Conservation (phyloP, 2,888 invertebrate genomes). For the Agrotis ipsilon region DNA sequence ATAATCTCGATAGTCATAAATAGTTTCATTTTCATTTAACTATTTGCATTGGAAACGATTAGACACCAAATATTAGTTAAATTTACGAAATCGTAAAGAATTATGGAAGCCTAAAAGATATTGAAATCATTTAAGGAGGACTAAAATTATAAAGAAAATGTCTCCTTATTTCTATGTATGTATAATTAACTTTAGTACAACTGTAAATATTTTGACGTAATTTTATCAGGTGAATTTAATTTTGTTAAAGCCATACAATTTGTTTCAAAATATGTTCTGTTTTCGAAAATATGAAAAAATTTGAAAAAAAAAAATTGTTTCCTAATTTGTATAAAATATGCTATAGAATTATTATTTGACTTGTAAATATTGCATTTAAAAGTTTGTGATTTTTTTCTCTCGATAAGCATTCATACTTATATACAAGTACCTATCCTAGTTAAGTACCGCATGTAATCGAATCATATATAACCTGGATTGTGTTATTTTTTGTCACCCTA, state of each 20-base stretch:
- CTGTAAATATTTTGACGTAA: constrained; percentile 73
- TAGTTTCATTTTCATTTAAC: constrained; percentile 70
- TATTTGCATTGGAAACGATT: constrained; percentile 79
- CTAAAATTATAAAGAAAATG: constrained; percentile 47
- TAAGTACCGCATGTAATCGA: constrained; percentile 85
- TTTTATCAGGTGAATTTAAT: constrained; percentile 69
- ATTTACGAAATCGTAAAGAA: constrained; percentile 70
- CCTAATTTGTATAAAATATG: constrained; percentile 75
- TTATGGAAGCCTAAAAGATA: constrained; percentile 57
- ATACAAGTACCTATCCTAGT: constrained; percentile 75
- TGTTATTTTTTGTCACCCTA: constrained; percentile 79
- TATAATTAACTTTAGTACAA: constrained; percentile 67
- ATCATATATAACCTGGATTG: constrained; percentile 84
- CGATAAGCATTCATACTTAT: constrained; percentile 73
- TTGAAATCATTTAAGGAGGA: constrained; percentile 56
- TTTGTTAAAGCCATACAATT: constrained; percentile 75
- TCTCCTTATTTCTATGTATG: constrained; percentile 67
- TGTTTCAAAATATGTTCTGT: constrained; percentile 77
- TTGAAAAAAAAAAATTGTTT: constrained; percentile 69
- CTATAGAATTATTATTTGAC: constrained; percentile 73
- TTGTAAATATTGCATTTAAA: constrained; percentile 90
- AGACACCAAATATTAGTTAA: constrained; percentile 90
- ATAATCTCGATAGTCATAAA: constrained; percentile 87
- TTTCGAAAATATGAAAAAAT: constrained; percentile 74
- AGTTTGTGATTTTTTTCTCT: constrained; percentile 84